Percentiles rank a stretch among this genome's conserved stretches.
Conservation (phyloP, 1,140 invertebrate genomes). For the Chionoecetes opilio region DNA sequence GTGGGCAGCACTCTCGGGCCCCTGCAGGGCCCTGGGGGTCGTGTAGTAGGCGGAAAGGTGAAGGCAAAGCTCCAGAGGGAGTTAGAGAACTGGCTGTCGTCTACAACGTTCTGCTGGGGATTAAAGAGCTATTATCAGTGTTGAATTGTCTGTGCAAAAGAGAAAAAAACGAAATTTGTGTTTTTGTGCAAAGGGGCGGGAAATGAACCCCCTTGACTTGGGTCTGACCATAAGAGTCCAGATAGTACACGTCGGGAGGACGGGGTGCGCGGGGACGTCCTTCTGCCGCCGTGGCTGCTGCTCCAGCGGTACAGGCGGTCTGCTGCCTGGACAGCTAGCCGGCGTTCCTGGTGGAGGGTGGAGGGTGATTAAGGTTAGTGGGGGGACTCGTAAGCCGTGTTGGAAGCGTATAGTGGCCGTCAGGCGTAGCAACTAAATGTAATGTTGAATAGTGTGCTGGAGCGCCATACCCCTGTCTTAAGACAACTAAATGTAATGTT, state of each 20-base stretch:
- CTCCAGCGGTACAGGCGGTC: neutral
- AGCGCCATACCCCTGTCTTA: too few relatives aligned
- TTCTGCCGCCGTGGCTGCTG: neutral
- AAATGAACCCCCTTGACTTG: slow-evolving; percentile 9
- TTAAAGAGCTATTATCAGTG: slow-evolving; percentile 35
- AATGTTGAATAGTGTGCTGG: too few relatives aligned
- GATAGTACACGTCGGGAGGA: neutral
- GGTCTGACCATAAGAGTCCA: slow-evolving; percentile 14
- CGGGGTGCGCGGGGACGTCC: slow-evolving; percentile 29
- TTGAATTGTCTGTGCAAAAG: neutral
- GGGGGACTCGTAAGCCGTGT: neutral
- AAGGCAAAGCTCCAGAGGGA: neutral
- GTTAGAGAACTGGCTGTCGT: neutral
- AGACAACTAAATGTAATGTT: too few relatives aligned
- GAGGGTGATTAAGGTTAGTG: neutral
- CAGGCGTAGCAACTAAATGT: too few relatives aligned
- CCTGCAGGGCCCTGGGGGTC: neutral
- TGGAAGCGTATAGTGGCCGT: neutral
- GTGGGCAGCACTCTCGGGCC: neutral
- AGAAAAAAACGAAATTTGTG: neutral
- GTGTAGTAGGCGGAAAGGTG: neutral
- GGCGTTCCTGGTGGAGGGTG: neutral
- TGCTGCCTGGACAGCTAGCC: neutral
- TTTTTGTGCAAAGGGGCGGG: neutral
- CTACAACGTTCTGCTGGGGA: neutral